Base-by-base conservation (phyloP, 2,797 vertebrate genomes). In the Sebastes flavidus region DNA sequence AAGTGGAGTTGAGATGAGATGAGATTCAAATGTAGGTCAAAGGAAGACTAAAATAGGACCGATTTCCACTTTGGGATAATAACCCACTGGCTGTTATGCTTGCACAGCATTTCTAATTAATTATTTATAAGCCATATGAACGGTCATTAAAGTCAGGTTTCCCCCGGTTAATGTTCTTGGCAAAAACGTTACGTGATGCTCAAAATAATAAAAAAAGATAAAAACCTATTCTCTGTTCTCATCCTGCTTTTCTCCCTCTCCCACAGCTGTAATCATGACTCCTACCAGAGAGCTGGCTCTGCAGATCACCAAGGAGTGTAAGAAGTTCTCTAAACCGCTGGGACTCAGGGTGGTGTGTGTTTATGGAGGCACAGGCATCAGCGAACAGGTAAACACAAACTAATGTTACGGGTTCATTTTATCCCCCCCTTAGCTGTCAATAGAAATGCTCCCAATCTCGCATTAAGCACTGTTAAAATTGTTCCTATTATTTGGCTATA, bases 231-330 rank as follows among this genome's bases (percentile, higher is more conserved):
- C 25, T 20, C 7, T 16, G 1, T 25, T 11, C 4, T 74, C 10
- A 22, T 62, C 20, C 18, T 25, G 0, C 67, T 38, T 34, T 74
- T 46, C 2, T 13, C 6, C 2, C 11, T 59, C 62, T 72, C 36
- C 49, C 6, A 10, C 92, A 99, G 98, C 97, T 76, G 95, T 99
- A 62, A 99, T 99, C 89, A 98, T 99, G 97, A 99, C 99, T 38
- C 99, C 99, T 0, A 99, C 98, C 73, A 96, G 98, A 67, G 99
- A 99, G 94, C 75, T 99, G 92, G 99, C 99, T 71, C 95, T 99
- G 90, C 98, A 99, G 87, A 99, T 99, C 90, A 99, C 99, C 81
- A 99, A 99, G 93, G 98, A 99, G 91, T 99, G 98, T 61, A 99
- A 99, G 96, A 99, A 99, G 90, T 99, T 99, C 94, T 99, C 98